Evolutionary conservation across 2,888 invertebrate genomes (phyloP).

Genomic region (Charanyca ferruginea): DNA sequence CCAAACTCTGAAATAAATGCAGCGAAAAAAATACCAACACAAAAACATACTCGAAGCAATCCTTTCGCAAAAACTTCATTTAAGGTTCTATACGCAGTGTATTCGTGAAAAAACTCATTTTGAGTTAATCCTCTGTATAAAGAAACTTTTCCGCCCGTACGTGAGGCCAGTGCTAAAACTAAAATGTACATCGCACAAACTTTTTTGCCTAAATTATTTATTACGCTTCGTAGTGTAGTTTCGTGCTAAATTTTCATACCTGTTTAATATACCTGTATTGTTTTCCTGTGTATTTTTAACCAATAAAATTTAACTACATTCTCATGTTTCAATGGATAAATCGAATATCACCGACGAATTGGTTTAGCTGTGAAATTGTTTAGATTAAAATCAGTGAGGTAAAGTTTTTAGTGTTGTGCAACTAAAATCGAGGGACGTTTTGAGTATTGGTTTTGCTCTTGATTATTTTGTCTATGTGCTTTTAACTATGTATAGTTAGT

Average conservation of each 20-base stretch:
- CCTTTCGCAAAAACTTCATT: conserved; percentile 64
- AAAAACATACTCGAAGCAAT: conserved; percentile 33
- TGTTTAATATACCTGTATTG: conserved; percentile 47
- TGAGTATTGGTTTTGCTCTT: conserved; percentile 1
- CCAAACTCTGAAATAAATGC: background rate
- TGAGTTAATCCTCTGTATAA: conserved; percentile 77
- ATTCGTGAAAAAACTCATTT: conserved; percentile 80
- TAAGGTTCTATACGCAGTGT: conserved; percentile 57
- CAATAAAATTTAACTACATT: conserved; percentile 30
- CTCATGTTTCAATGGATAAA: conserved; percentile 15
- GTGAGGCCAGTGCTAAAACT: conserved; percentile 68
- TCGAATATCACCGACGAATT: conserved; percentile 22
- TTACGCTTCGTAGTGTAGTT: conserved; percentile 57
- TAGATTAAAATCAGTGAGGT: conserved; percentile 9
- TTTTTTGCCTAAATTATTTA: conserved; percentile 75
- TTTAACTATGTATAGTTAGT: background rate
- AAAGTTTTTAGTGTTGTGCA: conserved; percentile 3
- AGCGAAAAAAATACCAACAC: conserved; percentile 22
- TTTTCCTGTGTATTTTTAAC: conserved; percentile 15
- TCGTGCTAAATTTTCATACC: conserved; percentile 53
- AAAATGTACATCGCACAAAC: conserved; percentile 68
- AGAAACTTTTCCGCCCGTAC: conserved; percentile 71
- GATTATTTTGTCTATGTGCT: background rate
- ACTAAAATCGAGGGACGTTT: conserved; percentile 1
- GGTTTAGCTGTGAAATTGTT: conserved; percentile 27